phyloP scores from a whole-genome alignment of 2,888 invertebrate genomes.

The Ptychoptera albimana region DNA sequence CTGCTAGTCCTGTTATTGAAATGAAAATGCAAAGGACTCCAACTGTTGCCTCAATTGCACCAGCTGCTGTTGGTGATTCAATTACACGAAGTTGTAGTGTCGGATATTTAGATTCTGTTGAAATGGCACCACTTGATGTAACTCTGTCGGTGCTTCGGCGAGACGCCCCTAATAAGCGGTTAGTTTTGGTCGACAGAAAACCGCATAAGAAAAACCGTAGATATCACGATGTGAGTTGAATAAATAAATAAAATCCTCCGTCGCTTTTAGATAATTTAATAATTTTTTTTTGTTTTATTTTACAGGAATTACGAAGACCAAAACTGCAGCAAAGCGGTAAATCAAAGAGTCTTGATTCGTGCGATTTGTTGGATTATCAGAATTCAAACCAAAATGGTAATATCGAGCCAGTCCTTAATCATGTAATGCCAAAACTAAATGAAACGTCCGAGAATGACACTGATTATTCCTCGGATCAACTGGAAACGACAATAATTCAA shows the following conservation, averaged over 20 bases:
- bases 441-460: conserved; percentile 25
- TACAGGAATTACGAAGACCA: conserved; percentile 21
- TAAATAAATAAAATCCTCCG: no score
- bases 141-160: conserved; percentile 52
- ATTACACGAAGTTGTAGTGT: conserved; percentile 79
- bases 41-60: conserved; percentile 50
- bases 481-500: no score
- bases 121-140: conserved; percentile 59
- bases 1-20: conserved; percentile 14
- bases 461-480: neutral
- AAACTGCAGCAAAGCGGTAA: conserved; percentile 28
- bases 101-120: conserved; percentile 71
- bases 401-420: conserved; percentile 20
- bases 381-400: conserved; percentile 20
- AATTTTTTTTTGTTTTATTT: neutral
- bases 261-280: neutral
- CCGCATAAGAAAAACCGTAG: conserved; percentile 22
- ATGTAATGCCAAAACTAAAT: conserved; percentile 20
- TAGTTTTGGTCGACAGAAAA: conserved; percentile 57
- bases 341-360: conserved; percentile 72
- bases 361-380: conserved; percentile 45
- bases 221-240: neutral
- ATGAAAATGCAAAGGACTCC: conserved; percentile 32
- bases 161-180: conserved; percentile 54
- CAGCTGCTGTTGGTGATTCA: conserved; percentile 40